Evolutionary conservation across 2,797 vertebrate genomes (phyloP).

Genomic region (Liparis tanakae): DNA sequence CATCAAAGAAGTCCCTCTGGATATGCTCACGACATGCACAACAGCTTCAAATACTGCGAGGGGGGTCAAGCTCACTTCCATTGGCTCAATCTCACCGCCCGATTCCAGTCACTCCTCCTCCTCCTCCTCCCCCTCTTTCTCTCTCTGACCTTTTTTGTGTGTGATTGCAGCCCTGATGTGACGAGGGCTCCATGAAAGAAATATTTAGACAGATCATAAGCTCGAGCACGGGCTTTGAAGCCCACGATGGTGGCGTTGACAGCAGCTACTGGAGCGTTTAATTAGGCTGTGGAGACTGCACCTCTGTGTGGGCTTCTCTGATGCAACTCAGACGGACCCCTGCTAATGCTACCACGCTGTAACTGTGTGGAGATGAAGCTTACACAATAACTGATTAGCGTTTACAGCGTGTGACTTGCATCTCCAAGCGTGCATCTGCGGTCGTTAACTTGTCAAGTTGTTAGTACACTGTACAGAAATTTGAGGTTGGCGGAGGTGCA

Average conservation of each 20-base stretch:
- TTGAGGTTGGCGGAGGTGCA: constrained; percentile 29
- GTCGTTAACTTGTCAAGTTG: too few relatives aligned
- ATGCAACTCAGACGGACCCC: constrained; percentile 57
- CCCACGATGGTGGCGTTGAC: constrained; percentile 60
- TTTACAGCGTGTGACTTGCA: constrained; percentile 40
- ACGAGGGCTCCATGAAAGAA: constrained; percentile 62
- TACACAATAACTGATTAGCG: constrained; percentile 37
- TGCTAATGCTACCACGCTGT: constrained; percentile 34
- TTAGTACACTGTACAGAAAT: constrained; percentile 42
- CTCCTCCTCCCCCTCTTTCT: constrained; percentile 22
- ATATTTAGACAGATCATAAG: constrained; percentile 74
- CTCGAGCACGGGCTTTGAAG: constrained; percentile 68
- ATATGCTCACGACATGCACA: constrained; percentile 43
- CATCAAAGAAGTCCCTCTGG: constrained; percentile 48
- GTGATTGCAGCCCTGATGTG: constrained; percentile 43
- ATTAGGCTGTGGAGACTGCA: constrained; percentile 64
- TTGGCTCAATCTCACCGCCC: constrained; percentile 45
- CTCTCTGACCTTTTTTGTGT: constrained; percentile 49
- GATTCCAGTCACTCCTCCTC: constrained; percentile 29
- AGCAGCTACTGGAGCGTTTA: constrained; percentile 64
- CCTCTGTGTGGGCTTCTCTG: constrained; percentile 60
- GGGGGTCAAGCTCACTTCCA: constrained; percentile 39
- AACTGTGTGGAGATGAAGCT: constrained; percentile 35
- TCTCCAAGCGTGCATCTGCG: constrained; percentile 13
- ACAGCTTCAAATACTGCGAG: constrained; percentile 48